These are phyloP conservation scores for Kuschelorhynchus macadamiae DNA, from an alignment of 2,888 invertebrate genomes.

Conservation along the genomic window DNA sequence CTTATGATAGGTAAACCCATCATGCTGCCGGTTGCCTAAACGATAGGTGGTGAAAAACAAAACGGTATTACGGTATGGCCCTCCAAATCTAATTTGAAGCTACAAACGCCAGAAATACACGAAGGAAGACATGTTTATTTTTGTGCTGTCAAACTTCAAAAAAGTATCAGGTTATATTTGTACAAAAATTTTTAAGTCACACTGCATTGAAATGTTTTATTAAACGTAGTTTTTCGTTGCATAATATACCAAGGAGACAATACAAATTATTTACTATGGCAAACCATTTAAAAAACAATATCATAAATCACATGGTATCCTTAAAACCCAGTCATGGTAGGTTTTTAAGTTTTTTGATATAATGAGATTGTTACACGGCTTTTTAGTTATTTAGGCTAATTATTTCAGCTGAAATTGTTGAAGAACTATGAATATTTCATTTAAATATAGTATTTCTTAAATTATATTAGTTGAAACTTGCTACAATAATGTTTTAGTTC, in stretches of 20 bases:
- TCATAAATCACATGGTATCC: conserved; percentile 33
- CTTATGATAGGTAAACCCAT: too few relatives aligned
- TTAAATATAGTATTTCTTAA: background rate
- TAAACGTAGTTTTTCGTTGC: conserved; percentile 41
- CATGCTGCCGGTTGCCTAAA: too few relatives aligned
- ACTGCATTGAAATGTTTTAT: conserved; percentile 44
- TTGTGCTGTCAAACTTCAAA: conserved; percentile 29
- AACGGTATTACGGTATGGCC: too few relatives aligned
- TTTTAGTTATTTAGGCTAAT: background rate
- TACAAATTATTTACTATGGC: conserved; percentile 25
- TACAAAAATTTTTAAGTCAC: conserved; percentile 39
- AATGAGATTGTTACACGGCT: background rate
- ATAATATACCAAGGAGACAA: conserved; percentile 31
- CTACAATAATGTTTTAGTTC: conserved; percentile 29
- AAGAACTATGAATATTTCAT: background rate
- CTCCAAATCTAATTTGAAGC: too few relatives aligned
- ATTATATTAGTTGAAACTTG: background rate
- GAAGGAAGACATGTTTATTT: background rate
- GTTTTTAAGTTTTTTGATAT: conserved; percentile 16
- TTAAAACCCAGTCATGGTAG: conserved; percentile 37
- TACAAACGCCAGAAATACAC: background rate
- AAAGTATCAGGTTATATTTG: conserved; percentile 45
- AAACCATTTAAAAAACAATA: conserved; percentile 37
- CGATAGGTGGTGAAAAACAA: too few relatives aligned
- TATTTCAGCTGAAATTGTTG: background rate